Evolutionary conservation across 2,797 vertebrate species (phyloP).

Genomic region (Squalus acanthias): DNA sequence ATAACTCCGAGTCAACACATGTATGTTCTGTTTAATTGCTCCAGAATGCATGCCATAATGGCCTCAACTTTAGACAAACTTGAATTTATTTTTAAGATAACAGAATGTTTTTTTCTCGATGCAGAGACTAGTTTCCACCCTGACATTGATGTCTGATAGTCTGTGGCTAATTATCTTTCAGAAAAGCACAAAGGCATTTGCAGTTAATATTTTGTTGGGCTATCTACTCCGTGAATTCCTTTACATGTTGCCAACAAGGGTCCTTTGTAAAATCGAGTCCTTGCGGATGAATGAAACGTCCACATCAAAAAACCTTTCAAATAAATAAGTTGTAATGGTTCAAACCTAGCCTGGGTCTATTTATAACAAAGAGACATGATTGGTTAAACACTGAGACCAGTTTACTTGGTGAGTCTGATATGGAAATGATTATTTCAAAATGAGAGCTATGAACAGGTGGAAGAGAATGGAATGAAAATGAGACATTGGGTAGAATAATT

Average conservation of each 20-base stretch:
- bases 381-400: not conserved
- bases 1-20: not conserved
- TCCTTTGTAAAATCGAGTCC: not conserved
- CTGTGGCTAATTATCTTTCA: not conserved
- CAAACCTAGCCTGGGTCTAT: not conserved
- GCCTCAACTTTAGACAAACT: not conserved
- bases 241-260: not conserved
- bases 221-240: not conserved
- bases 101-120: not conserved
- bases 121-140: not conserved
- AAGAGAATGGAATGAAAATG: not conserved
- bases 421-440: not conserved
- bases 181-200: not conserved
- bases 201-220: not conserved
- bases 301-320: not conserved
- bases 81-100: not conserved
- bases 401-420: not conserved
- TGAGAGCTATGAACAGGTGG: not conserved
- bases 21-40: not conserved
- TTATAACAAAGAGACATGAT: not conserved
- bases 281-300: not conserved
- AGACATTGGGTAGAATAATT: not conserved
- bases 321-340: slow-evolving; percentile 23
- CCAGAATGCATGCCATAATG: not conserved
- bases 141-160: not conserved